Percentiles rank a stretch among this genome's conserved stretches.
phyloP scores from a whole-genome alignment of 2,797 vertebrate species.

The Aselliscus stoliczkanus region DNA sequence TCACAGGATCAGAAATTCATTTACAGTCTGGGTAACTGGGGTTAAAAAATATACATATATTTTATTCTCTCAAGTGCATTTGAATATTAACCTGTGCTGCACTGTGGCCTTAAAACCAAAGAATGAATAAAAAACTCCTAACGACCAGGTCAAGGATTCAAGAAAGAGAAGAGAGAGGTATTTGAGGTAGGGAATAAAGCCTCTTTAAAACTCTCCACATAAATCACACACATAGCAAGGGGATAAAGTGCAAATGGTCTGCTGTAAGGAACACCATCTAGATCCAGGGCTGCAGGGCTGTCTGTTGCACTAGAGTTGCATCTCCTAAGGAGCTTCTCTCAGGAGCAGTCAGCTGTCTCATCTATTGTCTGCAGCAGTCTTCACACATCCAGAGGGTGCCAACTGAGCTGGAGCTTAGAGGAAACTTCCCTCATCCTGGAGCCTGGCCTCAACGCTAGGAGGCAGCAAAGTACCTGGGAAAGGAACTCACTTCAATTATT shows the following conservation, averaged over 20 bases:
- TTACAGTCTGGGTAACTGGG: not conserved
- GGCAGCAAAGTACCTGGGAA: slow-evolving; percentile 70
- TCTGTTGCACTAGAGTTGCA: not conserved
- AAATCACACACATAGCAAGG: not conserved
- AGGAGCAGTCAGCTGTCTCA: not conserved
- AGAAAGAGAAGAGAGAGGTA: not conserved
- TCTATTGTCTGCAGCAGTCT: not conserved
- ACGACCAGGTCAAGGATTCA: not conserved
- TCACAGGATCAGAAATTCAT: not conserved
- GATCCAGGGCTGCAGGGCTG: not conserved
- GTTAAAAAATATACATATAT: too few relatives aligned
- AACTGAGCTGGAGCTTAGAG: not conserved
- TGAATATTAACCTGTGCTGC: not conserved
- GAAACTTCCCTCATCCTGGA: not conserved
- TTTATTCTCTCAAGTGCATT: not conserved
- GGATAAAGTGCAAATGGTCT: not conserved
- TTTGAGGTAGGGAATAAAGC: not conserved
- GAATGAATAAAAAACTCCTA: not conserved
- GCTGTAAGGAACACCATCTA: not conserved
- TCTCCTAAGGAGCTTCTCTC: not conserved
- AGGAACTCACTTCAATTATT: not conserved
- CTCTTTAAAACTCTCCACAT: not conserved
- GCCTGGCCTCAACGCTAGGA: slow-evolving; percentile 41
- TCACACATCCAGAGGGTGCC: not conserved
- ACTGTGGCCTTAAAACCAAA: not conserved